Percentiles rank a stretch among this genome's conserved stretches.
Conservation (phyloP, 2,113 vertebrate genomes). For the Anguilla japonica region DNA sequence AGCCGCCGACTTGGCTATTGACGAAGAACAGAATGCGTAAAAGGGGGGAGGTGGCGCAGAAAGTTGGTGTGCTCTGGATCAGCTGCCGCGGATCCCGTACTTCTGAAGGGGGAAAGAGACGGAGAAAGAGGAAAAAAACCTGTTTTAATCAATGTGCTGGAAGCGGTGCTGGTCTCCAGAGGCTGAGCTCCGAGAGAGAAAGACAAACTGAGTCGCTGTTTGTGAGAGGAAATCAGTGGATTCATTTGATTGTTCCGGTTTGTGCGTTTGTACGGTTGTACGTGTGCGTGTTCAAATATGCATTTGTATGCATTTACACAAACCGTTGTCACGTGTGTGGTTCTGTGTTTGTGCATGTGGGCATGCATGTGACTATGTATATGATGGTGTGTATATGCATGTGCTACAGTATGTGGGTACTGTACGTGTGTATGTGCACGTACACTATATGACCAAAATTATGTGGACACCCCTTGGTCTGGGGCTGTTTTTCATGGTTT, state of each 20-base stretch:
- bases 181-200: not conserved
- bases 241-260: not conserved
- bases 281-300: not conserved
- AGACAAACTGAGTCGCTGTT: not conserved
- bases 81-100: not conserved
- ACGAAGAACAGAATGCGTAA: conserved; percentile 28
- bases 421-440: not conserved
- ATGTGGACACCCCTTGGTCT: too few species aligned
- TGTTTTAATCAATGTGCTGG: not conserved
- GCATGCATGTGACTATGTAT: not conserved
- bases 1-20: not conserved
- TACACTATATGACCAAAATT: too few species aligned
- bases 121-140: not conserved
- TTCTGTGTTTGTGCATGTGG: not conserved
- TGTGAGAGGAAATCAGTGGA: not conserved
- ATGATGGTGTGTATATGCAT: not conserved
- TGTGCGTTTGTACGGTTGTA: not conserved
- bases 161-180: not conserved
- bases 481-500: too few species aligned
- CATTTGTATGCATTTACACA: not conserved
- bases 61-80: conserved; percentile 32
- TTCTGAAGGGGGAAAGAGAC: conserved; percentile 4
- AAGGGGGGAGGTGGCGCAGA: conserved; percentile 25
- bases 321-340: conserved; percentile 4
- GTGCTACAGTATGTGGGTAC: too few species aligned